Evolutionary conservation across 2,888 invertebrate genomes (phyloP).

Genomic region (Lycaena phlaeas): DNA sequence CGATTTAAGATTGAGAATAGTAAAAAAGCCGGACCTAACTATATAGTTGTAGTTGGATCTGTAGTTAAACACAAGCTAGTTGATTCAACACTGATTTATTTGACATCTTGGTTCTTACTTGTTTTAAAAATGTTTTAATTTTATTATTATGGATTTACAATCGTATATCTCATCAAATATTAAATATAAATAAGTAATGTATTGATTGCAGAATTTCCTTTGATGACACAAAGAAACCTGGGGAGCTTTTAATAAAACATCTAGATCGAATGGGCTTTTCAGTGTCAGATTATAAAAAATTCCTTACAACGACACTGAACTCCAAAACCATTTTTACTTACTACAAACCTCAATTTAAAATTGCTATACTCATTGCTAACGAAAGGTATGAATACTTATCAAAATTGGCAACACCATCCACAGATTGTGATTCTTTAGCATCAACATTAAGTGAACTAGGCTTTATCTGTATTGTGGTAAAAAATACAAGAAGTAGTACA

Average conservation of each 20-base stretch:
- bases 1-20: no score
- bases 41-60: no score
- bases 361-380: constrained; percentile 60
- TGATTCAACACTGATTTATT: no score
- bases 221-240: constrained; percentile 36
- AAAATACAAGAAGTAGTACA: constrained; percentile 35
- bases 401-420: constrained; percentile 50
- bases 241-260: constrained; percentile 44
- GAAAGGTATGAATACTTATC: constrained; percentile 49
- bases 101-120: no score
- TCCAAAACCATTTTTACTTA: constrained; percentile 37
- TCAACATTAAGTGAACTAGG: constrained; percentile 42
- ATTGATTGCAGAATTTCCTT: constrained; percentile 34
- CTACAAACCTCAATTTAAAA: constrained; percentile 47
- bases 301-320: constrained; percentile 28
- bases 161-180: no score
- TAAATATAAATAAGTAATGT: no score
- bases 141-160: no score
- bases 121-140: no score
- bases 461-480: constrained; percentile 46
- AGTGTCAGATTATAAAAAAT: constrained; percentile 31
- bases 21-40: no score
- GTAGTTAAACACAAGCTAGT: no score
- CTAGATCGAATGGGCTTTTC: constrained; percentile 45
- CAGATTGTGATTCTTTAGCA: constrained; percentile 52